Percentiles rank a stretch among this genome's conserved stretches.
phyloP scores from a whole-genome alignment of 2,113 vertebrate genomes.

The Mus musculus region DNA sequence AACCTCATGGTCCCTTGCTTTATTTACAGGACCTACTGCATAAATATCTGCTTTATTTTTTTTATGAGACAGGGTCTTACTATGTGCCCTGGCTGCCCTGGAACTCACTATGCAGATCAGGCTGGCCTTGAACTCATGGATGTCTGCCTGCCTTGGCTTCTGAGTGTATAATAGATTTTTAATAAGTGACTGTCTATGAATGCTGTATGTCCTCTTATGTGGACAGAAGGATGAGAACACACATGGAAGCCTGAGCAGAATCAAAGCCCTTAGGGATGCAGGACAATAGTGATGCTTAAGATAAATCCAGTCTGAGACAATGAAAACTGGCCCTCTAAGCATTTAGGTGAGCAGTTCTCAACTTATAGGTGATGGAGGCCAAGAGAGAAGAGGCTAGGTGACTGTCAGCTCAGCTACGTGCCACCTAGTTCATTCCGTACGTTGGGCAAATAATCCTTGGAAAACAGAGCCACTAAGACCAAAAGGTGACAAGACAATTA shows the following conservation, averaged over 20 bases:
- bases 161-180: not conserved
- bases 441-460: not conserved
- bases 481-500: not conserved
- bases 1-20: slow-evolving; percentile 33
- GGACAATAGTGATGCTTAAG: not conserved
- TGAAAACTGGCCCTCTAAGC: not conserved
- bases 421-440: not conserved
- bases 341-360: not conserved
- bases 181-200: slow-evolving; percentile 31
- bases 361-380: not conserved
- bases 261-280: not conserved
- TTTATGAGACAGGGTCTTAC: not conserved
- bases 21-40: slow-evolving; percentile 30
- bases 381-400: accelerated
- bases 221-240: not conserved
- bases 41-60: not conserved
- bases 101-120: not conserved
- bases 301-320: not conserved
- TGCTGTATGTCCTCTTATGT: not conserved
- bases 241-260: not conserved
- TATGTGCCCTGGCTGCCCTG: not conserved
- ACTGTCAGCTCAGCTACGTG: not conserved
- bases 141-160: not conserved
- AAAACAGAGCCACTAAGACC: not conserved
- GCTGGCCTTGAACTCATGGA: not conserved